phyloP scores from a whole-genome alignment of 2,888 invertebrate species.

The Chrysolina oricalcia region DNA sequence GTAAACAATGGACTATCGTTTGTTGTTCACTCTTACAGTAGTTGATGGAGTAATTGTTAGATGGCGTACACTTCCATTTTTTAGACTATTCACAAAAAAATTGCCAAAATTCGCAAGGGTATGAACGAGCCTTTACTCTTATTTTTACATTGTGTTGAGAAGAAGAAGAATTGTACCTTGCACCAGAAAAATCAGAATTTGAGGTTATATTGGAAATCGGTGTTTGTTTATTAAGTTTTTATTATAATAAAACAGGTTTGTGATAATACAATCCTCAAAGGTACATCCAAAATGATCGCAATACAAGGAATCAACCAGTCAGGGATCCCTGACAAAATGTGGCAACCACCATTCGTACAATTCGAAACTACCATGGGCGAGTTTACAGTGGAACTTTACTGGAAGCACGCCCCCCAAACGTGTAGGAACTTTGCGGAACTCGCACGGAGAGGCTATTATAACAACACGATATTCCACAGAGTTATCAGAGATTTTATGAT shows the following conservation, averaged over 20 bases:
- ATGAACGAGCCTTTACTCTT: too few species aligned
- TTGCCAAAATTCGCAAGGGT: too few species aligned
- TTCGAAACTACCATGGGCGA: slow-evolving; percentile 95
- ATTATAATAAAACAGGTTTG: too few species aligned
- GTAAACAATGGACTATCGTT: too few species aligned
- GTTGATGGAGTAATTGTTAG: too few species aligned
- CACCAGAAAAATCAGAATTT: neutral
- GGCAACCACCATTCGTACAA: slow-evolving; percentile 89
- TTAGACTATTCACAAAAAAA: too few species aligned
- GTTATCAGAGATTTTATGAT: slow-evolving; percentile 96
- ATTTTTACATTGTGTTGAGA: too few species aligned
- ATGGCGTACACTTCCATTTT: too few species aligned
- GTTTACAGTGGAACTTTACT: slow-evolving; percentile 93
- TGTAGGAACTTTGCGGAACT: slow-evolving; percentile 98
- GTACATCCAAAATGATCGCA: slow-evolving; percentile 63
- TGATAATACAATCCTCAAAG: neutral
- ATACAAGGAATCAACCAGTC: slow-evolving; percentile 75
- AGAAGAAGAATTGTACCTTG: too few species aligned
- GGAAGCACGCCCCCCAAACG: slow-evolving; percentile 98
- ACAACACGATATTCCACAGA: slow-evolving; percentile 96
- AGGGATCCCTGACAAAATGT: slow-evolving; percentile 89
- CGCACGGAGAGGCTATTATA: slow-evolving; percentile 93
- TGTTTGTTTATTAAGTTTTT: neutral
- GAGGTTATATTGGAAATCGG: neutral
- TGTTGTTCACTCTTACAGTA: too few species aligned